Evolutionary conservation across 64 coral and sea anemone genomes (phyloP).

Genomic region (Porites australiensis): DNA sequence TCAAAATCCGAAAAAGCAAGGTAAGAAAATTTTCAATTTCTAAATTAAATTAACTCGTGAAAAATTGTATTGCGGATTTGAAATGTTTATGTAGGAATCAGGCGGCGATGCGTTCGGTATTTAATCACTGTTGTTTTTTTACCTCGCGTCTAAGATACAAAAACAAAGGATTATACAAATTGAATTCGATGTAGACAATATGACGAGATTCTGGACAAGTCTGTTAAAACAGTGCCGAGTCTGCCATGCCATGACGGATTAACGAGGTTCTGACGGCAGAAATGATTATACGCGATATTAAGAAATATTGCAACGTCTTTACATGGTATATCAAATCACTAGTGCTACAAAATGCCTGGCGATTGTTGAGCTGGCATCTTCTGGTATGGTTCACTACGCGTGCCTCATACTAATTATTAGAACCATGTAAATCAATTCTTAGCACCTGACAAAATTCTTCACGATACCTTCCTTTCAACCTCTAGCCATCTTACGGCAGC

Average conservation of each 20-base stretch:
- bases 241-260: background rate
- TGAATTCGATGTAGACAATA: background rate
- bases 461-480: no score
- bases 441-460: no score
- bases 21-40: background rate
- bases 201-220: background rate
- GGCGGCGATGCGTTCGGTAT: background rate
- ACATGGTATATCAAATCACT: background rate
- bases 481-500: no score
- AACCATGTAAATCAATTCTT: no score
- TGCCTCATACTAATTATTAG: background rate
- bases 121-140: no score
- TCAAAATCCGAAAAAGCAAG: conserved; percentile 19
- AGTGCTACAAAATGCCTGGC: background rate
- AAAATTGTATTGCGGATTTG: background rate
- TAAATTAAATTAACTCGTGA: background rate
- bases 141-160: background rate
- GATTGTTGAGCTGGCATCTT: background rate
- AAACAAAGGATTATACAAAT: background rate
- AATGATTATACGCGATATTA: background rate
- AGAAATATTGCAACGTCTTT: background rate
- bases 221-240: background rate
- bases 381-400: background rate
- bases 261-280: background rate
- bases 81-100: background rate